Base-by-base conservation (phyloP, 2,888 invertebrate genomes). In the Electrophaes corylata region DNA sequence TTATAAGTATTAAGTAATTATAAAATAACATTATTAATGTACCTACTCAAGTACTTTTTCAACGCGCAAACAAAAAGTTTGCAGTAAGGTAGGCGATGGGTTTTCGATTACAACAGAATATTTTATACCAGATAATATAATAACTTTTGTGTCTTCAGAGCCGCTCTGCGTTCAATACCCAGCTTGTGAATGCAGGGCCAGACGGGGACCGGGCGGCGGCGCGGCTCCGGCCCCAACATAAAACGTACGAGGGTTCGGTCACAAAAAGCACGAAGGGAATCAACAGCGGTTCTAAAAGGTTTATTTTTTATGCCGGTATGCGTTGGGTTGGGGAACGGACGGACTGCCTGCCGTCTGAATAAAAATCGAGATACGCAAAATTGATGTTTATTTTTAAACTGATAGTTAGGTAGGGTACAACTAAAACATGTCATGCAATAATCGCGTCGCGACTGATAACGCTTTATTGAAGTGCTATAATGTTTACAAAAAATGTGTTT, bases 261-360 rank as follows among this genome's bases (percentile, higher is more conserved):
- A 83, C 83, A 88, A 86, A 86, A 88, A 86, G 81, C 78, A 75
- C 60, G 76, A 82, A 84, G 85, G 84, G 85, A 80, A 76, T 73
- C 69, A 75, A 29, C 23, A 62, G 62, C 65, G 56, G 81, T 78
- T 76, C 72, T 73, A 60, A 71, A 69, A 75, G 78, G 80, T 84
- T 78, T 76, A 77, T 85, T 87, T 86, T 87, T 86, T 87, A 81
- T 81, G 71, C 72, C 41, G 43, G 53, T 53, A 46, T 63, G 66
- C 60, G 71, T n/a, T n/a, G n/a, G n/a, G n/a, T 66, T 45, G 40
- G 31, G 40, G 40, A 47, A 66, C 65, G 51, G 57, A 59, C 55
- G 57, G 64, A 4, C 23, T 23, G 35, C 48, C 58, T 51, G 63
- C 55, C 37, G 57, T 16, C 50, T 18, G 37, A 56, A 47, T 60